phyloP scores from a whole-genome alignment of 30 jellyfish, hydroid and myxozoan genomes.

The Pseudorhiza aurosa region DNA sequence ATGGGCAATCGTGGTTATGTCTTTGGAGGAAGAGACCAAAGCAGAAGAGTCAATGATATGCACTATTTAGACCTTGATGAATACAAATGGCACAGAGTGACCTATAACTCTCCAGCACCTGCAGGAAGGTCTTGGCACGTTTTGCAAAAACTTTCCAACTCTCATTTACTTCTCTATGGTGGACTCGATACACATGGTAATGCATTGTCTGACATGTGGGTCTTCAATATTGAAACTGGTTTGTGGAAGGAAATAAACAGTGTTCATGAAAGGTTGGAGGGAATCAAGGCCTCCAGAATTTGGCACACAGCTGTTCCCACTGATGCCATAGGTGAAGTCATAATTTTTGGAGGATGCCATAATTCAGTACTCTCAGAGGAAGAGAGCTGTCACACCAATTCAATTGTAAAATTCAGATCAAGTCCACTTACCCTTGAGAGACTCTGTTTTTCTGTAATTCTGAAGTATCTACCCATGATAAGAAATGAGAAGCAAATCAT shows the following conservation, averaged over 20 bases:
- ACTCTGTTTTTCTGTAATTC: conserved; percentile 4
- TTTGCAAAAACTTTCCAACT: conserved; percentile 34
- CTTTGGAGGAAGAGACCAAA: conserved; percentile 84
- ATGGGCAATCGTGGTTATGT: conserved; percentile 65
- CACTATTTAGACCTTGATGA: conserved; percentile 56
- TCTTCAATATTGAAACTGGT: conserved; percentile 36
- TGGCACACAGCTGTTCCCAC: conserved; percentile 88
- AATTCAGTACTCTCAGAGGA: conserved; percentile 61
- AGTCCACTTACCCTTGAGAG: conserved; percentile 23
- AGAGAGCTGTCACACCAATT: conserved; percentile 32
- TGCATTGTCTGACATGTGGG: conserved; percentile 80
- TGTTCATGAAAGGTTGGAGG: conserved; percentile 22
- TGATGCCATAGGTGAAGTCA: conserved; percentile 66
- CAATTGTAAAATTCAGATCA: conserved; percentile 1
- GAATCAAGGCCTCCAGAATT: conserved; percentile 49
- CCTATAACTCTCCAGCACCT: conserved; percentile 54
- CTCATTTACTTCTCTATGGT: conserved; percentile 61
- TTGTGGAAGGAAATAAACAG: conserved; percentile 66
- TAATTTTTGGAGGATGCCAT: conserved; percentile 88
- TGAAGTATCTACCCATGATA: neutral
- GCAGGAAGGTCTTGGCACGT: conserved; percentile 92
- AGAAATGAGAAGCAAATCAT: neutral
- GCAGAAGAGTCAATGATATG: conserved; percentile 77
- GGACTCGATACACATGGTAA: conserved; percentile 76
- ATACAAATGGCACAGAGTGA: conserved; percentile 65